These are phyloP conservation scores for Salmo trutta DNA, from an alignment of 2,797 vertebrate species.

Conservation along the genomic window DNA sequence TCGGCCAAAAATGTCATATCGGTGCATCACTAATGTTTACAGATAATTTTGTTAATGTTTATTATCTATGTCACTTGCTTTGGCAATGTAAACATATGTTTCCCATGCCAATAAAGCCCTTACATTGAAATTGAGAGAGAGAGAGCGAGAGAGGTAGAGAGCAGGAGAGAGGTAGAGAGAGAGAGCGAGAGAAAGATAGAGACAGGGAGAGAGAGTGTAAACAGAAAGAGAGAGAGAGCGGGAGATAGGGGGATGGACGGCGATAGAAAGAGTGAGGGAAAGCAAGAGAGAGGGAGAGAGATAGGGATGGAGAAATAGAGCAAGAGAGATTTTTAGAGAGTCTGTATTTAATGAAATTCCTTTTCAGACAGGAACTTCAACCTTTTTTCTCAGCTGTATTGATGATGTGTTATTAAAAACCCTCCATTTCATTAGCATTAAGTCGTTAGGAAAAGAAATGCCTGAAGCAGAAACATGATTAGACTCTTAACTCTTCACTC, in stretches of 20 bases:
- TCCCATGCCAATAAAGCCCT: too few relatives aligned
- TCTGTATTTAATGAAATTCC: conserved; percentile 6
- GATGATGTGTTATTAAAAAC: not conserved
- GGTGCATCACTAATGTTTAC: too few relatives aligned
- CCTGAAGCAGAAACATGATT: not conserved
- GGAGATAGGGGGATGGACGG: not conserved
- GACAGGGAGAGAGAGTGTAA: not conserved
- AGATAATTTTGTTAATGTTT: too few relatives aligned
- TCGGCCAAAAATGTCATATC: too few relatives aligned
- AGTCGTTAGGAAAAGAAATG: not conserved
- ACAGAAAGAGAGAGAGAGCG: not conserved
- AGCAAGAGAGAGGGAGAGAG: not conserved
- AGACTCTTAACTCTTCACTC: not conserved
- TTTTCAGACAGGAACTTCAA: conserved; percentile 4
- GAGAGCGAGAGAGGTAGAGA: not conserved
- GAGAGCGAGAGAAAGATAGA: not conserved
- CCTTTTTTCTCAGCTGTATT: not conserved
- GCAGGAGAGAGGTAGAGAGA: not conserved
- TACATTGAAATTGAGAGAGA: conserved; percentile 14
- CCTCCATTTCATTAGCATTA: conserved; percentile 4
- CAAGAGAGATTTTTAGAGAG: not conserved
- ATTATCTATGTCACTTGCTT: too few relatives aligned
- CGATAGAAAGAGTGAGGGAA: not conserved
- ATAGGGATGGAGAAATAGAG: not conserved
- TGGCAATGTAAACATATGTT: too few relatives aligned